Evolutionary conservation across 2,888 invertebrate species (phyloP), one percentile per base, ranked within the genome.

Genomic region (Patella caerulea): DNA sequence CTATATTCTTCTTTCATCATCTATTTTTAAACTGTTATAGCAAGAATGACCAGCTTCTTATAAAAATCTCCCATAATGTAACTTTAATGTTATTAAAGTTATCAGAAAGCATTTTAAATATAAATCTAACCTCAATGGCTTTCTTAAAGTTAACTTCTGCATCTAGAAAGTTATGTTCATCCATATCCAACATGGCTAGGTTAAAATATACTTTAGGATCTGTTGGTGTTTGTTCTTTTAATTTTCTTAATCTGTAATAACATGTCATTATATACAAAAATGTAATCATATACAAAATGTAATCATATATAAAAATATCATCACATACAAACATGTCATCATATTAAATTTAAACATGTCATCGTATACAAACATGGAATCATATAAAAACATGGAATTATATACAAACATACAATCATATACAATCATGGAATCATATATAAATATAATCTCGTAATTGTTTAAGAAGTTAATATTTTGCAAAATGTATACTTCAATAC

Each of bases 111-210:
- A 45, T 45, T 9, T 45, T 45, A 45, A 7, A 45, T 45, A 45
- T 45, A 45, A 72, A 14, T 73, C 79, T 52, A 82, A 92, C 91
- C 88, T 90, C 83, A 34, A 91, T 83, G 53, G 98, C 97, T 78
- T 95, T 95, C 75, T 96, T 94, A 92, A 98, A 98, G 95, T 96
- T 97, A 77, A 95, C 94, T 91, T 98, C 97, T 0, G 98, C 98
- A 87, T 95, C 95, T 56, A 94, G 95, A 70, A 95, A 96, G 90
- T 97, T 96, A 71, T 95, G 95, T 88, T 97, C 97, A 91, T 98
- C 98, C 97, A 98, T 98, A 70, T 97, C 96, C 71, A 98, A 93
- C 98, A 98, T 98, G 83, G 97, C 98, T 76, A 98, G 93, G 93
- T 98, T 98, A 92, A 98, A 98, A 92, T 96, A 96, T 7, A 98